These are phyloP conservation scores for Paraescarpia echinospica DNA, from an alignment of 1,140 invertebrate genomes.

Conservation along the genomic window DNA sequence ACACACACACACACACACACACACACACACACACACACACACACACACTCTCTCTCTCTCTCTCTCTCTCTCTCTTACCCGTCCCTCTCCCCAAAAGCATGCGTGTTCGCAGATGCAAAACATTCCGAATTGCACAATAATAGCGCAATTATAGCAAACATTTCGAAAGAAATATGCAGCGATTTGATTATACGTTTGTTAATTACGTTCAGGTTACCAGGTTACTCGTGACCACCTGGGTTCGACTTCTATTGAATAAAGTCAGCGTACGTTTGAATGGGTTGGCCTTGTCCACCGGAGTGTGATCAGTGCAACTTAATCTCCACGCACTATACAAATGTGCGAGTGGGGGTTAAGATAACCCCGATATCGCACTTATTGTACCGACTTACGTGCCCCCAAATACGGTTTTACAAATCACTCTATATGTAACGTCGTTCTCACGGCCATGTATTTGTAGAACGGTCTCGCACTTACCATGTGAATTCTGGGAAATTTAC, in stretches of 20 bases:
- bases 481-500: background rate
- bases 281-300: background rate
- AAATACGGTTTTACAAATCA: background rate
- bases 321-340: background rate
- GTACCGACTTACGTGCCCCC: background rate
- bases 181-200: background rate
- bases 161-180: too few relatives aligned
- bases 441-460: too few relatives aligned
- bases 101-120: too few relatives aligned
- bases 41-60: background rate
- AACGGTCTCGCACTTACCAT: background rate
- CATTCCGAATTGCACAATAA: too few relatives aligned
- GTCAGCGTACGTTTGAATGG: background rate
- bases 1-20: constrained; percentile 9
- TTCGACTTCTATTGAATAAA: background rate
- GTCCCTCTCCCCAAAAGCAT: too few relatives aligned
- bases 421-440: background rate
- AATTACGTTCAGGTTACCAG: background rate
- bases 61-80: too few relatives aligned
- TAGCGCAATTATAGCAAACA: too few relatives aligned
- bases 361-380: background rate
- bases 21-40: background rate
- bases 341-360: too few relatives aligned
- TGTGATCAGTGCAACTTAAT: background rate
- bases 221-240: too few relatives aligned